Base-by-base conservation (phyloP, 2,888 invertebrate species). In the Tineola bisselliella region DNA sequence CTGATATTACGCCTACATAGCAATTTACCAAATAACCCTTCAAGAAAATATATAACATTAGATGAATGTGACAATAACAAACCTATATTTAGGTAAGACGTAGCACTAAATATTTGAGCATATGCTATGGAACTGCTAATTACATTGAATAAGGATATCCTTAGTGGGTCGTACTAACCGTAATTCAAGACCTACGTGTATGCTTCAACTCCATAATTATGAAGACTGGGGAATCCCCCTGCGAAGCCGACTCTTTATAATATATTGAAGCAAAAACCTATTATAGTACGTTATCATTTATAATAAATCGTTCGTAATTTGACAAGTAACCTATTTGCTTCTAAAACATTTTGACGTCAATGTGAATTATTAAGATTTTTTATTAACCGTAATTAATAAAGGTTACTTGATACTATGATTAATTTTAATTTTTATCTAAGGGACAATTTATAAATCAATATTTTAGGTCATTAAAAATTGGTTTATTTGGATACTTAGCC, bases 151-250 rank as follows among this genome's bases (percentile, higher is more conserved):
- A 25, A 25, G 54, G 54, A 54, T 25, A 25, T 54, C 25, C 19
- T 25, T 54, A 25, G 25, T 54, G 18, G 54, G 19, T 18, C 25
- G 54, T 54, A 18, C 19, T 18, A 58, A 30, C 11, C 33, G 11
- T 33, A 58, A 33, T 33, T 58, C 33, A 33, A 58, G 58, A 33
- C 33, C 33, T 58, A 58, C 25, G 19, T 54, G 3, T 58, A 33
- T n/a, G 58, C 58, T 31, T 33, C 33, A 15, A 58, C 17, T 15
- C 58, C 58, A 58, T 58, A 58, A 58, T 58, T 58, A 38, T 38
- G 5, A 48, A 48, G 17, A 15, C 56, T n/a, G 25, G 25, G 56
- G 19, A 56, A 56, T 56, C 12, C 18, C 18, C 48, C 48, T 18
- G 2, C 48, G 10, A 38, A n/a, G 38, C 38, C 38, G 1, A 4